Evolutionary conservation across 1,140 invertebrate species (phyloP).

Genomic region (Neodiprion virginianus): DNA sequence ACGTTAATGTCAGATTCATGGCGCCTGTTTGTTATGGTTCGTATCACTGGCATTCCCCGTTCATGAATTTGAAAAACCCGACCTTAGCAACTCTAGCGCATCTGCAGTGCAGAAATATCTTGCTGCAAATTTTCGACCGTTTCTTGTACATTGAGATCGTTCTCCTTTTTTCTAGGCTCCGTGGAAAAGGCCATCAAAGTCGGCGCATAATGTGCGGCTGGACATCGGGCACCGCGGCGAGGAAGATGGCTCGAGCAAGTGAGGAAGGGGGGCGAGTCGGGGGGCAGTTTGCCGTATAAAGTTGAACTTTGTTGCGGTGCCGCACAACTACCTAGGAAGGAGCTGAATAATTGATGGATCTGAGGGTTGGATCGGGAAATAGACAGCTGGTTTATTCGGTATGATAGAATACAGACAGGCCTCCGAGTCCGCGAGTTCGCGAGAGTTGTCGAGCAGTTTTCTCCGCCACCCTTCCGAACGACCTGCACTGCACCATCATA

Average conservation of each 20-base stretch:
- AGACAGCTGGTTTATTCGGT: slow-evolving; percentile 17
- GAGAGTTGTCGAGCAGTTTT: not conserved
- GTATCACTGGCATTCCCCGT: too few relatives aligned
- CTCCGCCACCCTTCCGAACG: not conserved
- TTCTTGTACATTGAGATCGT: too few relatives aligned
- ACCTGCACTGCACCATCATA: not conserved
- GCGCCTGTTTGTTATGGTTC: too few relatives aligned
- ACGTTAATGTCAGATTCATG: too few relatives aligned
- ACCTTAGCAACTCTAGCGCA: too few relatives aligned
- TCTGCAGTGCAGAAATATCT: too few relatives aligned
- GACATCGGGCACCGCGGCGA: too few relatives aligned
- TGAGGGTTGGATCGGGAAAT: slow-evolving; percentile 17
- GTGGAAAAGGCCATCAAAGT: too few relatives aligned
- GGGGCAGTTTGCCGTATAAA: slow-evolving; percentile 9
- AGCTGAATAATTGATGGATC: slow-evolving; percentile 16
- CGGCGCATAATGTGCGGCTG: too few relatives aligned
- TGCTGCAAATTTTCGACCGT: too few relatives aligned
- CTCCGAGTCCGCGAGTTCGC: not conserved
- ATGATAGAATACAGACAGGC: slow-evolving; percentile 12
- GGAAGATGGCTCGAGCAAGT: not conserved
- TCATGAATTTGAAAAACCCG: too few relatives aligned
- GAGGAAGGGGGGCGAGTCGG: not conserved
- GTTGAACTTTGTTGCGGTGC: slow-evolving; percentile 15
- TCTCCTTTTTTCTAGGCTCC: too few relatives aligned
- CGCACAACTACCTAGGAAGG: slow-evolving; percentile 14